Evolutionary conservation across 2,113 vertebrate genomes (phyloP).

Genomic region (Corythaeola cristata): DNA sequence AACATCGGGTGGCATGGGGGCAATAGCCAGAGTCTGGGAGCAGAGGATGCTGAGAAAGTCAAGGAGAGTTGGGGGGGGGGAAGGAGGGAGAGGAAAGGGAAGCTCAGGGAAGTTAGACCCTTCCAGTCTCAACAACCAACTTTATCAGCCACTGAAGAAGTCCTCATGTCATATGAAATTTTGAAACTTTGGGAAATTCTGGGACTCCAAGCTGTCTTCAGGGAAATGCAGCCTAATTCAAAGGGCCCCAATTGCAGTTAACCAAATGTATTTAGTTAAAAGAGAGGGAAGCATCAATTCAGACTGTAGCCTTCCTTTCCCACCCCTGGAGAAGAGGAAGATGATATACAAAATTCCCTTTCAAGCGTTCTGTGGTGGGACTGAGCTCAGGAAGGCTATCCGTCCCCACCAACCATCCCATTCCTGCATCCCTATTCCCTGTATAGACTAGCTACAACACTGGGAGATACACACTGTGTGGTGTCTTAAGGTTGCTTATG

Average conservation of each 20-base stretch:
- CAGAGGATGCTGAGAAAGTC: neutral
- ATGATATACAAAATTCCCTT: neutral
- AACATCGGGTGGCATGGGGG: neutral
- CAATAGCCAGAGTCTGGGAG: neutral
- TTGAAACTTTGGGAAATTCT: neutral
- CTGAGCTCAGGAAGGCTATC: neutral
- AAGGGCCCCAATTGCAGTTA: neutral
- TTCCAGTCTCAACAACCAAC: neutral
- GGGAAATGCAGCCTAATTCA: neutral
- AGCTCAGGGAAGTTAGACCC: neutral
- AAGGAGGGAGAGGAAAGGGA: neutral
- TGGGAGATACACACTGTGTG: neutral
- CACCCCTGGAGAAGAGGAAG: neutral
- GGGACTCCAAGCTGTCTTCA: neutral
- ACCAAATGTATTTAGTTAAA: neutral
- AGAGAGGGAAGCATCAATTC: neutral
- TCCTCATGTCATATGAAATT: neutral
- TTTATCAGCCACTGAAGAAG: neutral
- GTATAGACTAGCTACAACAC: accelerated
- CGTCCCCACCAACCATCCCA: neutral
- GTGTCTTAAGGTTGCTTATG: neutral
- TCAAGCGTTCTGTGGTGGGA: accelerated
- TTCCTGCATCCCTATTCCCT: accelerated
- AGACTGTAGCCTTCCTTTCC: neutral
- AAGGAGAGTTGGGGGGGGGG: neutral